These are phyloP conservation scores for Tinea semifulvella DNA, from an alignment of 2,888 invertebrate species.

Conservation along the genomic window DNA sequence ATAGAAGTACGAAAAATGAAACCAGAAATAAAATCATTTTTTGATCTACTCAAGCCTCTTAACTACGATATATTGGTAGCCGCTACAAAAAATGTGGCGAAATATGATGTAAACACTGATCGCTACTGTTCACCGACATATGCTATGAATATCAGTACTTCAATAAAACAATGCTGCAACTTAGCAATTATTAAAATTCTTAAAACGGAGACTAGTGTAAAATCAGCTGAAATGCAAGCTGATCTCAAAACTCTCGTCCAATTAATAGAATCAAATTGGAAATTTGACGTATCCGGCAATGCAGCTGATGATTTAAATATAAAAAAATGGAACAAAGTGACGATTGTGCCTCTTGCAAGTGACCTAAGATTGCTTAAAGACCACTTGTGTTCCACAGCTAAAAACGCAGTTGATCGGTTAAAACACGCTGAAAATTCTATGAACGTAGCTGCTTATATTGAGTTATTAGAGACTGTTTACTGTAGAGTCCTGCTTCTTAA, in stretches of 20 bases:
- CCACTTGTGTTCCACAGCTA: neutral
- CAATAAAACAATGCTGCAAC: too few relatives aligned
- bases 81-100: neutral
- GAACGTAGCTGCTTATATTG: neutral
- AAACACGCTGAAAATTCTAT: neutral
- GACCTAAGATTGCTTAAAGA: neutral
- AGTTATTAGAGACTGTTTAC: neutral
- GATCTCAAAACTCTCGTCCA: too few relatives aligned
- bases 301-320: neutral
- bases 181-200: too few relatives aligned
- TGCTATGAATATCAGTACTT: too few relatives aligned
- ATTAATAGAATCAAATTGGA: too few relatives aligned
- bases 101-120: too few relatives aligned
- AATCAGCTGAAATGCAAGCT: neutral
- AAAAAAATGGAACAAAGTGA: neutral
- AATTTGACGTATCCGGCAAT: too few relatives aligned
- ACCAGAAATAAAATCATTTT: neutral
- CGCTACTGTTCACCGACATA: too few relatives aligned
- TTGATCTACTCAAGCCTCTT: neutral
- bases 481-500: neutral
- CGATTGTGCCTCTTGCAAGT: neutral
- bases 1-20: constrained; percentile 1
- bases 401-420: neutral
- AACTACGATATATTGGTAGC: neutral
- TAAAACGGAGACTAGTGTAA: too few relatives aligned